Conservation (phyloP, 2,797 vertebrate genomes). For the Zenarchopterus dispar region DNA sequence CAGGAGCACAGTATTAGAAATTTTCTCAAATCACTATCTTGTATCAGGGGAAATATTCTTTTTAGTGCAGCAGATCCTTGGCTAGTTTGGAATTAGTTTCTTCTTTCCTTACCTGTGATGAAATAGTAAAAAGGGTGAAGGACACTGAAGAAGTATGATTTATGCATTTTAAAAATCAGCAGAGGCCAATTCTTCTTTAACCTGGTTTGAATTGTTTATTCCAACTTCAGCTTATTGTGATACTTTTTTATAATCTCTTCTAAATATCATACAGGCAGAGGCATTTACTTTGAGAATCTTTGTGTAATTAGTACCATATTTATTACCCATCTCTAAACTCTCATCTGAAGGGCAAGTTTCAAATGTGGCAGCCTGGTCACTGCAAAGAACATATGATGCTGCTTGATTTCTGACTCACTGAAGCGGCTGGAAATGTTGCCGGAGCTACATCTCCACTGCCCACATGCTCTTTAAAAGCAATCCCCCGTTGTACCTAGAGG, state of each 20-base stretch:
- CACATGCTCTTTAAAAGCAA: slow-evolving; percentile 79
- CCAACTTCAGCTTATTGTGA: slow-evolving; percentile 38
- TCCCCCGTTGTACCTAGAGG: slow-evolving; percentile 72
- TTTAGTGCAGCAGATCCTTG: slow-evolving; percentile 76
- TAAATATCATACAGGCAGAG: slow-evolving; percentile 28
- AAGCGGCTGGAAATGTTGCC: slow-evolving; percentile 71
- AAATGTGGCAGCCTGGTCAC: slow-evolving; percentile 62
- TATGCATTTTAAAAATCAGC: slow-evolving; percentile 56
- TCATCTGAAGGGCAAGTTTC: slow-evolving; percentile 65
- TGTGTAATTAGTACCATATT: slow-evolving; percentile 62
- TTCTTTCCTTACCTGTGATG: slow-evolving; percentile 79
- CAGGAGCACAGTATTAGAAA: slow-evolving; percentile 84
- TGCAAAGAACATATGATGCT: slow-evolving; percentile 63
- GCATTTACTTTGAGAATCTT: slow-evolving; percentile 47
- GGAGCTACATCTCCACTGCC: slow-evolving; percentile 71
- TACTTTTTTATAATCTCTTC: slow-evolving; percentile 33
- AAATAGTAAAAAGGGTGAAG: slow-evolving; percentile 69
- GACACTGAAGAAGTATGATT: slow-evolving; percentile 57
- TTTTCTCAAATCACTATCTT: slow-evolving; percentile 82
- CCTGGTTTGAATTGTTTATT: slow-evolving; percentile 50
- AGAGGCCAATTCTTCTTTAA: slow-evolving; percentile 49
- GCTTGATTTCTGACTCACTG: slow-evolving; percentile 69
- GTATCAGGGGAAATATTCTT: slow-evolving; percentile 84
- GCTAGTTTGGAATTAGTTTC: slow-evolving; percentile 79
- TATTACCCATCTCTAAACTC: slow-evolving; percentile 57